Base-by-base conservation (phyloP, 2,888 invertebrate genomes). In the Timema podura region DNA sequence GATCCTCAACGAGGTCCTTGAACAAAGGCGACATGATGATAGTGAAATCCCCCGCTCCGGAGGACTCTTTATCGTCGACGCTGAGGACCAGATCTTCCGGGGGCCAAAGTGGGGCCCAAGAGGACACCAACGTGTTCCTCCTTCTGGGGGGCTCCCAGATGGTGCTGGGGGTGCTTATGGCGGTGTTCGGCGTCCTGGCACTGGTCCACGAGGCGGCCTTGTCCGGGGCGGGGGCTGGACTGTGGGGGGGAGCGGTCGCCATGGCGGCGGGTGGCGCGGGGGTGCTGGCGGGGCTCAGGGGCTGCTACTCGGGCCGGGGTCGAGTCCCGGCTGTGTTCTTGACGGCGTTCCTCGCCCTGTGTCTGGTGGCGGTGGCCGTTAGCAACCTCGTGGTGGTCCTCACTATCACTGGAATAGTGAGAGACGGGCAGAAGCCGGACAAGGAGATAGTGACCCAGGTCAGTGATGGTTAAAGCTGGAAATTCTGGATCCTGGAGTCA, bases 321-420 rank as follows among this genome's bases (percentile, higher is more conserved):
- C 48, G 68, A 48, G 65, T 59, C 74, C 75, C 48, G 48, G 73
- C 72, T 70, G 47, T 13, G 73, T 76, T 61, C 45, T 71, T 74
- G 30, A 77, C 78, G 15, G 75, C 77, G 30, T 79, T 79, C 72
- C 74, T 80, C 61, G 79, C 80, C 15, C 75, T 79, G 49, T 78
- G 78, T 65, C 74, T 80, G 48, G 76, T 79, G 47, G 76, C 78
- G 6, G 75, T 79, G 15, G 78, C 79, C 16, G 79, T 79, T 48
- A 76, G 75, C 70, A 79, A 78, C 65, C 74, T 80, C 64, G 79
- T 78, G 13, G 75, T 80, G 54, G 77, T 80, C 10, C 76, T 80
- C 66, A 77, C 80, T 7, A 76, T 79, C 51, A 79, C 78, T 46
- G 80, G 80, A 10, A 74, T 80, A 16, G 75, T 79, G 61, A 74